Conservation (phyloP, 2,888 invertebrate species). For the Mythimna ferrago region DNA sequence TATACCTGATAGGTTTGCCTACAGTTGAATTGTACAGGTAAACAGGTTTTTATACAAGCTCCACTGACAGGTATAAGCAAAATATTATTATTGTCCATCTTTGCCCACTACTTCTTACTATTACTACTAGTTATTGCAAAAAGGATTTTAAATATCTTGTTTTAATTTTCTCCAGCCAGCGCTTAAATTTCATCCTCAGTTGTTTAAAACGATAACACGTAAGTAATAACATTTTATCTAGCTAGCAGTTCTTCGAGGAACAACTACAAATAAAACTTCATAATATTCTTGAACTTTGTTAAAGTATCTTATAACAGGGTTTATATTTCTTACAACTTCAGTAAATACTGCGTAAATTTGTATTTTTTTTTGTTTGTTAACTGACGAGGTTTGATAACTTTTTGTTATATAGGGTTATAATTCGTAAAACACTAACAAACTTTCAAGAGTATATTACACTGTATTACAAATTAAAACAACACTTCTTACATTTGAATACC, state of each 20-base stretch:
- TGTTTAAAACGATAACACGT: neutral
- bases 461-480: no score
- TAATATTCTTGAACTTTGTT: conserved; percentile 19
- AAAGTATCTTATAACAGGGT: conserved; percentile 5
- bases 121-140: no score
- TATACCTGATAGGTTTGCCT: no score
- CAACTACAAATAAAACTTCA: conserved; percentile 17
- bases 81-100: no score
- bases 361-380: neutral
- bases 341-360: neutral
- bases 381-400: neutral
- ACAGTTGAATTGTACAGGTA: no score
- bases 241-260: neutral
- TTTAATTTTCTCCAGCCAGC: neutral
- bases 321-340: neutral
- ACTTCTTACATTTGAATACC: no score
- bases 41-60: no score
- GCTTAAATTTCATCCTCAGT: neutral
- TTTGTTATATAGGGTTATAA: neutral
- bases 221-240: conserved; percentile 11
- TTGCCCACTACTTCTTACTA: no score
- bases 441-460: no score
- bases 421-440: no score
- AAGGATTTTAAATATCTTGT: neutral
- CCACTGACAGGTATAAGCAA: no score